Evolutionary conservation across 2,888 invertebrate species (phyloP), one percentile per base, ranked within the genome.

Genomic region (Panopea generosa): DNA sequence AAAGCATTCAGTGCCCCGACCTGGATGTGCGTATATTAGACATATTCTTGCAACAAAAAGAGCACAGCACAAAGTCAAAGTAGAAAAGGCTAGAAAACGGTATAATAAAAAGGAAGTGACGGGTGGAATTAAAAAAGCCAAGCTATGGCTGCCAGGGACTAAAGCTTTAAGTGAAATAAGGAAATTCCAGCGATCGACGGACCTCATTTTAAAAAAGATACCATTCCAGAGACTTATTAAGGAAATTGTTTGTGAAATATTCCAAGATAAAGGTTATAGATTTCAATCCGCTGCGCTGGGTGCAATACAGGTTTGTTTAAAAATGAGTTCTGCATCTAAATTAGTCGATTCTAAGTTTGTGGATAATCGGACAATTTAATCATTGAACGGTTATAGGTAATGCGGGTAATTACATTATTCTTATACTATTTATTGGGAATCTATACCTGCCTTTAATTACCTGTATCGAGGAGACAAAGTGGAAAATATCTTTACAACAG

Each of bases 181-280:
- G 56, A 56, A 61, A 33, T 77, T 63, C 27, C 74, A 78, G 53
- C 55, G 67, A 65, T 55, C 68, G 29, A 75, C 78, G 18, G 56
- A 75, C n/a, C 47, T 65, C 24, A 33, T 74, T 11, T 49, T 74
- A 33, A 63, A 55, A 26, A 74, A 71, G 43, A 14, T 61, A 20
- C 50, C 78, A 24, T 79, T 79, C 29, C 78, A 79, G 26, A 53
- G 75, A 22, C 45, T 79, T 43, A 71, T 79, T 11, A 74, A 55
- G 53, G 45, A 75, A 29, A 50, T 75, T 18, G 24, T 56, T 14
- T 20, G 24, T 26, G 50, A 57, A 20, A 49, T 55, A 4, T 62
- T 33, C 24, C 18, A 38, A 22, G 56, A 45, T 2, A 9, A 29
- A n/a, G 56, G 24, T 40, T 47, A 71, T 11, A 59, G 70, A 50